These are phyloP conservation scores for Creontiades dilutus DNA, from an alignment of 2,888 invertebrate species.

Conservation along the genomic window DNA sequence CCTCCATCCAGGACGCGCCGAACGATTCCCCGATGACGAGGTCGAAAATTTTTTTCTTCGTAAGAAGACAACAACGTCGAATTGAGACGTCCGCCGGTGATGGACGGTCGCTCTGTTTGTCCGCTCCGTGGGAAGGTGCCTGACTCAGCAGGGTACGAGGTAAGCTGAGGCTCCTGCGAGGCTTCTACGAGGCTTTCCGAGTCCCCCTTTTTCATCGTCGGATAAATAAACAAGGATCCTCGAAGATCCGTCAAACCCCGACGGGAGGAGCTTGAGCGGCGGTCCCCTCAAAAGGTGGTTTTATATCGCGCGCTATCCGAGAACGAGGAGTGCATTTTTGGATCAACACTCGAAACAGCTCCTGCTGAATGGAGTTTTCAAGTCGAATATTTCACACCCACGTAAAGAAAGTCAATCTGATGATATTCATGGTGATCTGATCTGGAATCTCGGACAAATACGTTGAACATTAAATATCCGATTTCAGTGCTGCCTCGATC, in stretches of 20 bases:
- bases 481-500: too few species aligned
- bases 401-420: too few species aligned
- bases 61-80: conserved; percentile 44
- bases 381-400: background rate
- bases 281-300: background rate
- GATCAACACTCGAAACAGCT: conserved; percentile 20
- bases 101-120: conserved; percentile 61
- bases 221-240: conserved; percentile 43
- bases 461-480: too few species aligned
- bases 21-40: conserved; percentile 42
- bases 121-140: conserved; percentile 50
- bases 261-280: background rate
- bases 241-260: background rate
- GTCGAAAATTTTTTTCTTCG: background rate
- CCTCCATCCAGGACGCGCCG: background rate
- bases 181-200: background rate
- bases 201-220: background rate
- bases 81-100: conserved; percentile 59
- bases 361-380: conserved; percentile 3
- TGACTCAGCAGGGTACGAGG: conserved; percentile 52
- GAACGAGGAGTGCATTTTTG: background rate
- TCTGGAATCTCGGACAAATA: too few species aligned
- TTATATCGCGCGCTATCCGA: background rate
- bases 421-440: too few species aligned
- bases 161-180: background rate